Base-by-base conservation (phyloP, 2,113 vertebrate genomes). In the Anseranas semipalmata region DNA sequence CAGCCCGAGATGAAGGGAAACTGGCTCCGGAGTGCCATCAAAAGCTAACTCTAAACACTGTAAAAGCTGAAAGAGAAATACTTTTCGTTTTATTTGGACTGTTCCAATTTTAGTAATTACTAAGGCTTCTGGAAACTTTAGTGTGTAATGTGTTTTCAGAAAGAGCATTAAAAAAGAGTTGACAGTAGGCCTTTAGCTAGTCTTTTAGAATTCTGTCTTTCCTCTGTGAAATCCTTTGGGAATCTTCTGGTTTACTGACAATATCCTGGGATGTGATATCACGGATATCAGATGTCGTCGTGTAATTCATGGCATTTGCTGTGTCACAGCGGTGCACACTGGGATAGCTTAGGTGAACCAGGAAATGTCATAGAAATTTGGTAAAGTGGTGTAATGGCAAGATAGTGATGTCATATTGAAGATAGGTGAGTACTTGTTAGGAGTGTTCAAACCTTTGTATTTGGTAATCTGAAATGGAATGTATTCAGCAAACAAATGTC, bases 151-250 rank as follows among this genome's bases (percentile, higher is more conserved):
- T 10, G 19, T 82, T 88, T 37, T 66, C 56, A 72, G 73, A 62
- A 67, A 72, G 70, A 85, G 58, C 39, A 41, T n/a, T 66, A 48
- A 73, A 79, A 37, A 7, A 18, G 41, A 35, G 43, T 75, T 91
- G 83, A 76, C n/a, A 50, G 45, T 73, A 39, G 58, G 53, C 89
- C 87, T 92, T 95, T 30, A 77, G 77, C 74, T 85, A 75, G 70
- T 68, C 73, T 89, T 95, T n/a, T 91, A 37, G 72, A 90, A 93
- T 93, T 93, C 90, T 84, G 65, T 19, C 66, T 89, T 93, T 94
- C 80, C 94, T 92, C 95, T 73, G 58, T 50, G n/a, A 95, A 95
- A 91, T 89, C 92, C 95, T 95, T 85, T 89, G 92, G 96, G 91
- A 80, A 15, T 46, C 89, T 81, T 30, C 76, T 46, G 89, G 86